Conservation (phyloP, 2,113 vertebrate species). For the Peromyscus maniculatus region DNA sequence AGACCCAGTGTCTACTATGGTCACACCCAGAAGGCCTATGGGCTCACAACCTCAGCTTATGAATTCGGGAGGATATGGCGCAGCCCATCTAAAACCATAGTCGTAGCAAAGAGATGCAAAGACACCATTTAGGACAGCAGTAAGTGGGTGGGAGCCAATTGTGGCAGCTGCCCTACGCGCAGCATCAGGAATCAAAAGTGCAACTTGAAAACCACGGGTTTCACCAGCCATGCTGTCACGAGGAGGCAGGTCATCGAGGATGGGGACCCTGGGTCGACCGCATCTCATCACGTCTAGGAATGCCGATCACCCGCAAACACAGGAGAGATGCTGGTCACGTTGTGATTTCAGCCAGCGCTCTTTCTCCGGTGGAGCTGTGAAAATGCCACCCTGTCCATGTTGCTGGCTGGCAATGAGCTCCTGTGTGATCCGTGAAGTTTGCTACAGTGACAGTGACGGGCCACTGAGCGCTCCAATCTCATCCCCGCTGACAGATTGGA, state of each 20-base stretch:
- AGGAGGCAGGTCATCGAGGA: background rate
- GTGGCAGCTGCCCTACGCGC: fast-evolving
- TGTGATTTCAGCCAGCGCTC: fast-evolving
- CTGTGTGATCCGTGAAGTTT: fast-evolving
- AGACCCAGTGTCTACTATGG: background rate
- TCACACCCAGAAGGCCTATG: no score
- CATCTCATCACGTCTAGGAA: background rate
- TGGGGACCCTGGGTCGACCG: background rate
- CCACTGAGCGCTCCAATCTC: fast-evolving
- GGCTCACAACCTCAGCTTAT: no score
- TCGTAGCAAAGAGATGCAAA: background rate
- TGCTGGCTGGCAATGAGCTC: fast-evolving
- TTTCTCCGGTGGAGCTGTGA: background rate
- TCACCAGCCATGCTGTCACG: background rate
- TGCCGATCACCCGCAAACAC: fast-evolving
- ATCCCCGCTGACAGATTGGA: background rate
- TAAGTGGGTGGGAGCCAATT: fast-evolving
- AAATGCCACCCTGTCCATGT: fast-evolving
- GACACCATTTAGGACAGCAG: background rate
- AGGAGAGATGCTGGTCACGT: no score
- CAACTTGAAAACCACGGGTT: fast-evolving
- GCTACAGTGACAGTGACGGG: background rate
- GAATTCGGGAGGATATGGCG: background rate
- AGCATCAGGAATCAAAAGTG: background rate
- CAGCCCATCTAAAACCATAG: no score